phyloP scores from a whole-genome alignment of 2,113 vertebrate genomes.

The Notothenia coriiceps region DNA sequence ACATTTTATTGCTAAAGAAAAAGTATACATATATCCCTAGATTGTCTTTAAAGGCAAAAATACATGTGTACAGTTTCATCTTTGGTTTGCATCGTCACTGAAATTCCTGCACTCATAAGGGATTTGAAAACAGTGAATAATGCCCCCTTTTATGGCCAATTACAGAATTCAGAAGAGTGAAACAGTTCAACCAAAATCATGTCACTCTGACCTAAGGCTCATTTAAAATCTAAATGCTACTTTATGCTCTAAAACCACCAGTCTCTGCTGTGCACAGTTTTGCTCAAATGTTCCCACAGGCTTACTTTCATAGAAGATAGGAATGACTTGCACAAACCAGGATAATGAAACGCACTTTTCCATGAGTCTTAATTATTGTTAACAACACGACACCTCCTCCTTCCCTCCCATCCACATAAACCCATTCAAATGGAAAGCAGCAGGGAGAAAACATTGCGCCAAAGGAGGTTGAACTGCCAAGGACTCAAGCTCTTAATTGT shows the following conservation, averaged over 20 bases:
- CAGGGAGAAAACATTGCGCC: background rate
- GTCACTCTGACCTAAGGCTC: background rate
- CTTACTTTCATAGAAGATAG: background rate
- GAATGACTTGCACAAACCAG: background rate
- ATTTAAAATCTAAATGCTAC: background rate
- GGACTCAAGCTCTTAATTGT: background rate
- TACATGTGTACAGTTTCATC: background rate
- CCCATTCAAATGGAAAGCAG: background rate
- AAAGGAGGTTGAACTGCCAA: background rate
- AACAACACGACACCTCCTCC: conserved; percentile 4
- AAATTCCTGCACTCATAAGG: background rate
- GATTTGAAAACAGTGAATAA: background rate
- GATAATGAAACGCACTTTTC: background rate
- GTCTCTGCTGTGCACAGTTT: background rate
- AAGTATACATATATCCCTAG: background rate
- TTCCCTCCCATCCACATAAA: background rate
- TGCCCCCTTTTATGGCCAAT: background rate
- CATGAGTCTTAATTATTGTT: conserved; percentile 23
- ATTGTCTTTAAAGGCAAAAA: background rate
- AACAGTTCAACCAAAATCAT: background rate
- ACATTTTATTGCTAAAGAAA: background rate
- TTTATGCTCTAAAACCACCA: background rate
- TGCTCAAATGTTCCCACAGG: background rate
- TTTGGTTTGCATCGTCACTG: background rate
- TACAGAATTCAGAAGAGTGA: background rate